A percentile compares a stretch with the other conserved stretches of the same genome.
These are phyloP conservation scores for Pachyuromys duprasi DNA, from an alignment of 2,797 vertebrate species.

Conservation along the genomic window DNA sequence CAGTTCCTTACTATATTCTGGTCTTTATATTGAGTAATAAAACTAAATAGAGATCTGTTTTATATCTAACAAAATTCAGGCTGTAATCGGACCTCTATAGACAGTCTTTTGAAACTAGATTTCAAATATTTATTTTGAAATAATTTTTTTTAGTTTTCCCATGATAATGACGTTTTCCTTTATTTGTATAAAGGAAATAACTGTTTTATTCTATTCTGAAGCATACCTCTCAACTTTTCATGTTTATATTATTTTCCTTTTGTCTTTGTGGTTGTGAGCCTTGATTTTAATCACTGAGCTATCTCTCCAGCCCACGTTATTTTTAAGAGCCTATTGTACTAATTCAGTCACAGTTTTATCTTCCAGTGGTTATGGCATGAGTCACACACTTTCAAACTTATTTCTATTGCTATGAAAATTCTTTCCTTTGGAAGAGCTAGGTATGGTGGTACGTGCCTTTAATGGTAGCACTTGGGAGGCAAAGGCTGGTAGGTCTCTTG, in stretches of 20 bases:
- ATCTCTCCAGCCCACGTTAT: neutral
- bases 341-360: neutral
- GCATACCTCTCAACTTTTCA: neutral
- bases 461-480: neutral
- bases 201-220: slow-evolving; percentile 27
- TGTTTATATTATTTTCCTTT: slow-evolving; percentile 25
- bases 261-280: neutral
- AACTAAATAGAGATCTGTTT: slow-evolving; percentile 42
- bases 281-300: neutral
- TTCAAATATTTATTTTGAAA: slow-evolving; percentile 45
- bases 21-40: slow-evolving; percentile 48
- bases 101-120: slow-evolving; percentile 47
- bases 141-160: neutral
- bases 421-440: neutral
- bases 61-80: slow-evolving; percentile 23
- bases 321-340: neutral
- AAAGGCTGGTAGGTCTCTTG: neutral
- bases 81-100: neutral
- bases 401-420: neutral
- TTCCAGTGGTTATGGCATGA: slow-evolving; percentile 28
- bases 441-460: neutral
- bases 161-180: neutral
- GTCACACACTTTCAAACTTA: neutral
- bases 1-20: slow-evolving; percentile 10
- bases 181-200: neutral